phyloP scores from a whole-genome alignment of 2,888 invertebrate species.

The Orthonychiurus folsomi region DNA sequence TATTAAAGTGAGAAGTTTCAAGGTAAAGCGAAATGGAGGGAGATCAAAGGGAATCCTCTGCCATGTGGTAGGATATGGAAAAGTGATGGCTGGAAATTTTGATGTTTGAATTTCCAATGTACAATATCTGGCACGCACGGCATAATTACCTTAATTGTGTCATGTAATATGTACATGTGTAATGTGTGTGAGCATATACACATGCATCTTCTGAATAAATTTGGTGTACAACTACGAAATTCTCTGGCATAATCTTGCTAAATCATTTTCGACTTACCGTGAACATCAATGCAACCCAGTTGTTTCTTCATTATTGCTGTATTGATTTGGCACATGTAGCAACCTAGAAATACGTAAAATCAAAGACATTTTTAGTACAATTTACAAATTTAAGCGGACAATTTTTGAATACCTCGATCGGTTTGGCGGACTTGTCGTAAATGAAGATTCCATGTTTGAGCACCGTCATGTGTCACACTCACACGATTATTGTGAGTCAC shows the following conservation, averaged over 20 bases:
- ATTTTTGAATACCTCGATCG: constrained; percentile 52
- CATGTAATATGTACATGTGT: neutral
- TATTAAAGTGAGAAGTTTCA: neutral
- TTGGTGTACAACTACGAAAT: no score
- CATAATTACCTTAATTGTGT: neutral
- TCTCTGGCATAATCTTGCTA: no score
- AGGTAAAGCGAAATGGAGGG: neutral
- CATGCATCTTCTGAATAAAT: no score
- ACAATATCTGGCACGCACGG: no score
- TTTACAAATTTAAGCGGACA: neutral
- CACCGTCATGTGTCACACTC: constrained; percentile 69
- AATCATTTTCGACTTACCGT: constrained; percentile 67
- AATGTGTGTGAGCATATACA: neutral
- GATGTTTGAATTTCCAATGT: no score
- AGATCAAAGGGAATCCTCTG: neutral
- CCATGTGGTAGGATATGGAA: neutral
- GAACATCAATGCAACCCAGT: constrained; percentile 77
- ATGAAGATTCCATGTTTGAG: constrained; percentile 74
- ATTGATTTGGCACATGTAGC: constrained; percentile 89
- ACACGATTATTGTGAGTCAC: constrained; percentile 76
- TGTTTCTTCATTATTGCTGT: constrained; percentile 78
- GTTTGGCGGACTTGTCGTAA: constrained; percentile 71
- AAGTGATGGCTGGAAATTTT: no score
- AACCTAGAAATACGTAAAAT: constrained; percentile 46
- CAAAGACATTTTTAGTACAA: neutral